phyloP scores from a whole-genome alignment of 2,113 vertebrate genomes.

The Dicaeum eximium region DNA sequence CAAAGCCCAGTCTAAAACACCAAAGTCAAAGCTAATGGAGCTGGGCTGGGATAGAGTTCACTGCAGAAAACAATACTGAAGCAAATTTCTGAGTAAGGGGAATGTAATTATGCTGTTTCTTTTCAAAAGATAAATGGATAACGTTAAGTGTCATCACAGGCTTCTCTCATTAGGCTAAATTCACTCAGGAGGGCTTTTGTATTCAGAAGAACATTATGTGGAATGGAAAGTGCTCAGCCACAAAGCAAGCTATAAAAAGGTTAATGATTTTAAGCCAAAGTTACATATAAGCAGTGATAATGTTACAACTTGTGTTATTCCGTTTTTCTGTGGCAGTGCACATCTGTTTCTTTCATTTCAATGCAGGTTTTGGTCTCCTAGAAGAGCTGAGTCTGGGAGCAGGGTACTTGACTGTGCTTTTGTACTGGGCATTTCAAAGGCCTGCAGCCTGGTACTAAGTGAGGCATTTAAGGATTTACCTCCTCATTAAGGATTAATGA shows the following conservation, averaged over 20 bases:
- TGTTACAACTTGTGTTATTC: background rate
- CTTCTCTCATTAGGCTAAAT: background rate
- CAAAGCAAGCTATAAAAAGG: background rate
- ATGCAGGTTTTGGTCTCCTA: background rate
- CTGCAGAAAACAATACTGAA: background rate
- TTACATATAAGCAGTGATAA: background rate
- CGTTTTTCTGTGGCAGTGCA: background rate
- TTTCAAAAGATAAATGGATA: background rate
- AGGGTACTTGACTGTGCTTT: background rate
- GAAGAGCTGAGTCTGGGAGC: background rate
- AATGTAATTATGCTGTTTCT: background rate
- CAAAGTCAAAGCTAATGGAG: background rate
- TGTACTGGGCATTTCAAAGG: background rate
- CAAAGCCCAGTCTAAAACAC: background rate
- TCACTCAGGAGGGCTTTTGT: background rate
- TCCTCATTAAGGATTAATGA: background rate
- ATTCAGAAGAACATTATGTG: background rate
- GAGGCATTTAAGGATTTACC: background rate
- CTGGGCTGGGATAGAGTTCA: background rate
- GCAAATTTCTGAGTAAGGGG: background rate
- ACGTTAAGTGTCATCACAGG: background rate
- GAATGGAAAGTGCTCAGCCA: background rate
- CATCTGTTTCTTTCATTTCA: constrained; percentile 1
- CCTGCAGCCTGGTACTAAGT: background rate
- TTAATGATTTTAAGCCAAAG: background rate